These are phyloP conservation scores for Campylomormyrus numenius DNA, from an alignment of 2,113 vertebrate species.

Conservation along the genomic window DNA sequence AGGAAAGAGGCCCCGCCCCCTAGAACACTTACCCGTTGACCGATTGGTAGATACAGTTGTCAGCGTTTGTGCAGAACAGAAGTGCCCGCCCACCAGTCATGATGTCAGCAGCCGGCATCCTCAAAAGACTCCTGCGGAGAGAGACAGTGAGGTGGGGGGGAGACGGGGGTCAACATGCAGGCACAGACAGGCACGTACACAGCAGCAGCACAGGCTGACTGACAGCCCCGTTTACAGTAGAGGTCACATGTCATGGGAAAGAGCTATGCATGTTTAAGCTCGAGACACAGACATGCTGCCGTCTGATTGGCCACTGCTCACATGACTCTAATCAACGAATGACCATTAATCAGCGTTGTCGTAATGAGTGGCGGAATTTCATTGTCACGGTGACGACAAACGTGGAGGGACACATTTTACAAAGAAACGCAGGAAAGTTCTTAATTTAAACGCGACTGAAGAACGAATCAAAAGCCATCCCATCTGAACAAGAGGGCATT, in stretches of 20 bases:
- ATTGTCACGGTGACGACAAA: background rate
- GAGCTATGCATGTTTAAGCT: background rate
- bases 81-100: conserved; percentile 58
- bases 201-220: background rate
- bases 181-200: background rate
- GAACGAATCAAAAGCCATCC: background rate
- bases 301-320: background rate
- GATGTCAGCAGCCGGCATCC: conserved; percentile 57
- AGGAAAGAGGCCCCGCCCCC: background rate
- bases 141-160: background rate
- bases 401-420: background rate
- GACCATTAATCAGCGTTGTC: background rate
- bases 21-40: conserved; percentile 58
- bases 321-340: background rate
- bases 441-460: background rate
- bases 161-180: background rate
- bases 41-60: conserved; percentile 48
- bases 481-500: too few species aligned
- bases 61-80: conserved; percentile 50
- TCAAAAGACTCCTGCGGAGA: conserved; percentile 44
- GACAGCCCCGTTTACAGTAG: background rate
- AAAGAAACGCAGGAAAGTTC: background rate
- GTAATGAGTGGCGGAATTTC: background rate
- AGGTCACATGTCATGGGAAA: background rate
- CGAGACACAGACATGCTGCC: background rate